Conservation (phyloP, 1,140 invertebrate species). For the Drosophila eugracilis region DNA sequence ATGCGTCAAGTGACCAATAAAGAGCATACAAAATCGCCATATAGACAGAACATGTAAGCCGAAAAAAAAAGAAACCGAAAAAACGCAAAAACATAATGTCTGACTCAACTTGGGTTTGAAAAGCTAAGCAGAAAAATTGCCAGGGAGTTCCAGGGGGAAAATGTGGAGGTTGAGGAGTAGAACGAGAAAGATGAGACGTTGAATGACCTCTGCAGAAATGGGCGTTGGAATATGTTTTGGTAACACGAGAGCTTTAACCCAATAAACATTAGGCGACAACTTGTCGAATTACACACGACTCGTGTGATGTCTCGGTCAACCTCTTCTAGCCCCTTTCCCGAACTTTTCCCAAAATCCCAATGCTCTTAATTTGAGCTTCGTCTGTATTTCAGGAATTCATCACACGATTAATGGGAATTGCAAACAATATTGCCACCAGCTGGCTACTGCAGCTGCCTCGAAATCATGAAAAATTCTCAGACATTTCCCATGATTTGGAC, state of each 20-base stretch:
- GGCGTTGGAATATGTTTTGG: conserved; percentile 39
- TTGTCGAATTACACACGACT: conserved; percentile 54
- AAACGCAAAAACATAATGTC: conserved; percentile 25
- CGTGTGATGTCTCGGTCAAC: too few relatives aligned
- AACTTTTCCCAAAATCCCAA: background rate
- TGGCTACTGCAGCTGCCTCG: conserved; percentile 35
- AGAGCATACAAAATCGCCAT: conserved; percentile 37
- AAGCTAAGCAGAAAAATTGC: conserved; percentile 35
- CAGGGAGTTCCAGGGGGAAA: conserved; percentile 10
- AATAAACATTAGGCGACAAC: conserved; percentile 38
- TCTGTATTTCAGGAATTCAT: conserved; percentile 13
- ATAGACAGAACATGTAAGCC: conserved; percentile 39
- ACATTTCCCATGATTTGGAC: background rate
- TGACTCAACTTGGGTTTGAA: conserved; percentile 58
- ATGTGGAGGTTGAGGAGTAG: conserved; percentile 11
- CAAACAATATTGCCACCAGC: conserved; percentile 24
- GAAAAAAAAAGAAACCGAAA: conserved; percentile 3
- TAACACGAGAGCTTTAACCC: conserved; percentile 46
- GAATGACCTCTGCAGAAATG: conserved; percentile 61
- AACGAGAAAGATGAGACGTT: conserved; percentile 45
- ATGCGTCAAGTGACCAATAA: conserved; percentile 48
- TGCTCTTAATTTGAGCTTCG: conserved; percentile 22
- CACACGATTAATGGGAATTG: conserved; percentile 38
- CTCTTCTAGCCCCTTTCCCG: background rate
- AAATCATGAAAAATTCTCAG: conserved; percentile 1